phyloP scores from a whole-genome alignment of 2,888 invertebrate genomes.

The Euspilapteryx auroguttella region DNA sequence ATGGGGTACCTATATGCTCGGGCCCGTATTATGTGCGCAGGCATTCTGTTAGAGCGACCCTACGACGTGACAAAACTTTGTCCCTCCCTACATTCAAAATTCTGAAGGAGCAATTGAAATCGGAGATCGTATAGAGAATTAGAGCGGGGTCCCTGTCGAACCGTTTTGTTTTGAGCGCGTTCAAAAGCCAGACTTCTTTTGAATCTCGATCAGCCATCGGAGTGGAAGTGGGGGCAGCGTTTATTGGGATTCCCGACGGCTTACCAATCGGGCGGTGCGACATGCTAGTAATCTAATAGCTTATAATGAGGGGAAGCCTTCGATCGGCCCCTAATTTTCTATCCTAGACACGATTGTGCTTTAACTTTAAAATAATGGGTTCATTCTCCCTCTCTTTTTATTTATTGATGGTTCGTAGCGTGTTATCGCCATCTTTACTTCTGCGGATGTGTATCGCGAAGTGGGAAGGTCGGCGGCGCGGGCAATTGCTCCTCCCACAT shows the following conservation, averaged over 20 bases:
- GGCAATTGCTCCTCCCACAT: slow-evolving; percentile 49
- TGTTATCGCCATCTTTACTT: slow-evolving; percentile 45
- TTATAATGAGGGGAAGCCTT: slow-evolving; percentile 56
- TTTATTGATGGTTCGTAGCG: slow-evolving; percentile 22
- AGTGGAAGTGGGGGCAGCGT: slow-evolving; percentile 54
- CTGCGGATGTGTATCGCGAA: slow-evolving; percentile 21
- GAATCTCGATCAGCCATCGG: slow-evolving; percentile 55
- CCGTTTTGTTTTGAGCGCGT: slow-evolving; percentile 51
- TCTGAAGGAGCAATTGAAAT: slow-evolving; percentile 63
- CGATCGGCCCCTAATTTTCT: slow-evolving; percentile 50
- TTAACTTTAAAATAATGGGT: slow-evolving; percentile 40
- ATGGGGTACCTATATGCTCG: slow-evolving; percentile 51
- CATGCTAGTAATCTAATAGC: slow-evolving; percentile 57
- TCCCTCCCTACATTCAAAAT: slow-evolving; percentile 60
- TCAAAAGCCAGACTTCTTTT: slow-evolving; percentile 55
- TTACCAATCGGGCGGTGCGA: slow-evolving; percentile 53
- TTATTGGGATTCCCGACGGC: slow-evolving; percentile 57
- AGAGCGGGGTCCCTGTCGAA: slow-evolving; percentile 54
- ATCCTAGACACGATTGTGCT: slow-evolving; percentile 22
- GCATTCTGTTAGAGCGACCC: slow-evolving; percentile 27
- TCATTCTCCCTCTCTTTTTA: slow-evolving; percentile 29
- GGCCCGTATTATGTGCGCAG: slow-evolving; percentile 50
- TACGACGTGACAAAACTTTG: slow-evolving; percentile 60
- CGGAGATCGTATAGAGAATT: slow-evolving; percentile 61
- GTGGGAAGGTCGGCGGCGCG: slow-evolving; percentile 41